Base-by-base conservation (phyloP, 2,888 invertebrate species). In the Calameuta pallipes region DNA sequence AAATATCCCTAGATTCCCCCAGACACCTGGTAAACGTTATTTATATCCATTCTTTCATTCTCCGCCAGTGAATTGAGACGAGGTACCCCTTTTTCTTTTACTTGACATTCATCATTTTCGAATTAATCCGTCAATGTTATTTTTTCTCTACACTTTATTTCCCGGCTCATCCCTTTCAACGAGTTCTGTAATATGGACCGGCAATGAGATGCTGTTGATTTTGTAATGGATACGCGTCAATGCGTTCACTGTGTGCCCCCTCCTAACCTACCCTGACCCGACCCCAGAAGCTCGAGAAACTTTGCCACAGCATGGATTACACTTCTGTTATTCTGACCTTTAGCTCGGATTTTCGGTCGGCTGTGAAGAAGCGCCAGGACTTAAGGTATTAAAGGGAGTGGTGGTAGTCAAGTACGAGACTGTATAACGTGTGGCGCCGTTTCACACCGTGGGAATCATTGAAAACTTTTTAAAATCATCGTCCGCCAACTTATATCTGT, bases 181-280 rank as follows among this genome's bases (percentile, higher is more conserved):
- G 56, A 23, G 56, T 56, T 56, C 56, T 23, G 23, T 56, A 56
- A 56, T 56, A 56, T 56, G 56, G 56, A 56, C 56, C 56, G 56
- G 56, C 56, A 23, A 23, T 56, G 23, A 56, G 56, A 70, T 71
- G 56, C 75, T 88, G 86, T 88, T 88, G 84, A 79, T 85, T 82
- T 86, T 85, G 89, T 87, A 89, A 89, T 83, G 82, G 88, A 89
- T 88, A 88, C 78, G 83, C 78, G 83, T 89, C 86, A 90, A 89
- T 89, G 89, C 84, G 79, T 75, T 83, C 88, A 87, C 87, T 90
- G 89, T 89, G 79, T 79, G 71, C 71, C 33, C 71, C 23, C 71
- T 34, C 23, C n/a, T 30, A 36, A 34, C 30, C 74, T n/a, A 30
- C 13, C 74, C 34, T 34, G 23, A 34, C 36, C 36, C 37, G 74